Evolutionary conservation across 1,140 invertebrate species (phyloP).

Genomic region (Oreohelix idahoensis): DNA sequence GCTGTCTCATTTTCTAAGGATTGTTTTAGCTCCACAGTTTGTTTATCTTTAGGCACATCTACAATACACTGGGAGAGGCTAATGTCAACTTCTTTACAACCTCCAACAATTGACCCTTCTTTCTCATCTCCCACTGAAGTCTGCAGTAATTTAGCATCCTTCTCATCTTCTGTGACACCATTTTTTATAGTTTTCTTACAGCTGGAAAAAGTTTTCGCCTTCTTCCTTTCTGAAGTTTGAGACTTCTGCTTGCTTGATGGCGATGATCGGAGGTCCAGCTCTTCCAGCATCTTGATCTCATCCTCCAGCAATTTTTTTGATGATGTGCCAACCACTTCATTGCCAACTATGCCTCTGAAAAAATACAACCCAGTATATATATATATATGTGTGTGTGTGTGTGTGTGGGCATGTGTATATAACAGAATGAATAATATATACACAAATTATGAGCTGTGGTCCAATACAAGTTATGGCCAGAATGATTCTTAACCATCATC

Average conservation of each 20-base stretch:
- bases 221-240: not conserved
- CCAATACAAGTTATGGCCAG: too few species aligned
- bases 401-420: too few species aligned
- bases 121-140: not conserved
- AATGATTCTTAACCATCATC: too few species aligned
- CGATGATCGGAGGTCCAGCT: constrained; percentile 30
- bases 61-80: not conserved
- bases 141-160: not conserved
- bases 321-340: constrained; percentile 44
- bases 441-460: too few species aligned
- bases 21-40: not conserved
- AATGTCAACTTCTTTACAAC: not conserved
- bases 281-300: constrained; percentile 43
- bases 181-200: not conserved
- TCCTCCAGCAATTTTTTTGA: constrained; percentile 29
- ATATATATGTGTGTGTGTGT: too few species aligned
- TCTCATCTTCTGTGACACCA: not conserved
- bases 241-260: not conserved
- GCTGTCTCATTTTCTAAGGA: not conserved
- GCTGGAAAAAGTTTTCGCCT: not conserved
- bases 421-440: too few species aligned
- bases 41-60: not conserved
- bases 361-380: constrained; percentile 11
- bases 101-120: not conserved
- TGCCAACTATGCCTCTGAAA: constrained; percentile 46